Evolutionary conservation across 37 sponge, comb jelly and placozoan genomes (phyloP), one percentile per base, ranked within the genome.

Genomic region (Oopsacas minuta): DNA sequence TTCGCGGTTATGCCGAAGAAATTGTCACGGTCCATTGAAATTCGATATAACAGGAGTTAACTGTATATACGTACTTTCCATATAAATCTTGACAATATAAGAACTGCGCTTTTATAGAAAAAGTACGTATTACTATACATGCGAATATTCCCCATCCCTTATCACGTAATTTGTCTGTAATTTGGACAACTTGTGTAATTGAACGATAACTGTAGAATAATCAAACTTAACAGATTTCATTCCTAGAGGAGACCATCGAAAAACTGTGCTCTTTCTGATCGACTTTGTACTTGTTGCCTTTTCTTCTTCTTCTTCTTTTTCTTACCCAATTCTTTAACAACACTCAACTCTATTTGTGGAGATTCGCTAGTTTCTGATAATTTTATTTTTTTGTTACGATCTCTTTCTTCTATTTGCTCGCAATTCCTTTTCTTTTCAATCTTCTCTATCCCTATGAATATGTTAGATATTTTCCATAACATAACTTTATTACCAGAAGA

Each of bases 261-360:
- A 34, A 61, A 61, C 75, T 25, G 20, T 61, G 75, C 75, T 61
- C 75, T 25, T 34, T n/a, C 28, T 3, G 75, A 61, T 25, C 75
- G 75, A n/a, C 75, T 61, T 5, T 61, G 32, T 25, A 3, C 7
- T 61, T 61, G 20, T n/a, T 61, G 75, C 30, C 28, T 61, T n/a
- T 61, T 61, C 75, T 61, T 25, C 75, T 61, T 61, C 75, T 61
- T 61, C 75, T 61, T 61, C 22, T 61, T 61, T 34, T 34, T 25
- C 75, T 32, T 5, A 7, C 75, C 75, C n/a, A n/a, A n/a, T n/a
- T n/a, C n/a, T 61, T n/a, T 61, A 10, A 61, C 75, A 10, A 61
- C 22, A 3, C 5, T 20, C 20, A 7, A 5, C 28, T 61, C 75
- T n/a, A n/a, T n/a, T 12, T 61, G 20, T 32, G 22, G 28, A 61